phyloP scores from a whole-genome alignment of 1,140 invertebrate species.

The Leptopilina boulardi region DNA sequence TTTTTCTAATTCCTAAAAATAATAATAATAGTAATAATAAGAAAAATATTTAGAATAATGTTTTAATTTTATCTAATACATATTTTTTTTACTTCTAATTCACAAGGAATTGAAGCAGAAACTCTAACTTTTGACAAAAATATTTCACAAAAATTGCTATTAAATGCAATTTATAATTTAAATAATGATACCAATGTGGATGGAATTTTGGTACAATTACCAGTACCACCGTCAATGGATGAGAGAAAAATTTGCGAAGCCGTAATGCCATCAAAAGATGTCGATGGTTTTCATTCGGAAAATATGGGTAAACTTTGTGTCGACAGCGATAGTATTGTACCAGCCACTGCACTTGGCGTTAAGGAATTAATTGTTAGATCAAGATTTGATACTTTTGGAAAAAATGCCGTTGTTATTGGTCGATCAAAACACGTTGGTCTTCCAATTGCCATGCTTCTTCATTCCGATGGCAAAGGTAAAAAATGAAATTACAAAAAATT shows the following conservation, averaged over 20 bases:
- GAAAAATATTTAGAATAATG: too few relatives aligned
- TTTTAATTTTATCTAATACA: too few relatives aligned
- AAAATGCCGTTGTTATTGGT: constrained; percentile 92
- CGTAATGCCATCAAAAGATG: constrained; percentile 89
- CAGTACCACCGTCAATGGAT: constrained; percentile 85
- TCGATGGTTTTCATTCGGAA: constrained; percentile 91
- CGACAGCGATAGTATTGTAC: constrained; percentile 86
- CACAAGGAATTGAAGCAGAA: constrained; percentile 80
- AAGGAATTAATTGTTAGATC: constrained; percentile 85
- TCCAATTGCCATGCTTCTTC: constrained; percentile 88
- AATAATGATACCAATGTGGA: constrained; percentile 85
- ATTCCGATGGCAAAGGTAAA: constrained; percentile 83
- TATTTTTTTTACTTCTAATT: too few relatives aligned
- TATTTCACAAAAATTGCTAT: constrained; percentile 81
- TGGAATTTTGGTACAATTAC: constrained; percentile 91
- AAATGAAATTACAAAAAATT: too few relatives aligned
- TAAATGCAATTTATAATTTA: constrained; percentile 80
- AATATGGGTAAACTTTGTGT: constrained; percentile 87
- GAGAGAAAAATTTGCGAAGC: constrained; percentile 88
- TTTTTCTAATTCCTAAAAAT: too few relatives aligned
- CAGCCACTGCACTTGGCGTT: constrained; percentile 91
- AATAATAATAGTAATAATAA: too few relatives aligned
- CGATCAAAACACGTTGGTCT: constrained; percentile 93
- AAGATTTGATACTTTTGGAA: constrained; percentile 86
- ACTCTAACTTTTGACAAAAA: constrained; percentile 78